Evolutionary conservation across 2,113 vertebrate species (phyloP).

Genomic region (Oceanodroma tethys): DNA sequence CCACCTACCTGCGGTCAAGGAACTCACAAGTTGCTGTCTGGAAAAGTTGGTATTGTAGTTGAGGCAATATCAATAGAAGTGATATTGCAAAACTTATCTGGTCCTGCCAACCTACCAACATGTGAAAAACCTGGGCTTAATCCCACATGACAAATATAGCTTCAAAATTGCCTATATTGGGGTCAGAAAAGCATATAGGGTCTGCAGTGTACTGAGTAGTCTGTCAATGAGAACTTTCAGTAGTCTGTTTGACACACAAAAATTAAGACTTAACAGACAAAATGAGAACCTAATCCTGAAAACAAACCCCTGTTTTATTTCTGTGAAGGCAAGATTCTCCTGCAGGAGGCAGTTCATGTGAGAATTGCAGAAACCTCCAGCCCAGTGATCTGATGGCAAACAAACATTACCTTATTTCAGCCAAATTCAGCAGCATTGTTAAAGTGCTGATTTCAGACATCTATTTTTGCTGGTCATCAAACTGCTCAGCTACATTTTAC

Average conservation of each 20-base stretch:
- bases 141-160: neutral
- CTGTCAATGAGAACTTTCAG: neutral
- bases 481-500: neutral
- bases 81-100: neutral
- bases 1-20: neutral
- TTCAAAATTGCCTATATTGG: neutral
- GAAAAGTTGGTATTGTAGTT: neutral
- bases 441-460: neutral
- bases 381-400: neutral
- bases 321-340: neutral
- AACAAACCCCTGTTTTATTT: neutral
- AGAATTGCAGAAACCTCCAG: neutral
- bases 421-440: neutral
- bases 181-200: neutral
- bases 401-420: neutral
- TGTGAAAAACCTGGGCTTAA: neutral
- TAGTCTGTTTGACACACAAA: neutral
- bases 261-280: neutral
- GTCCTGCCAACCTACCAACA: neutral
- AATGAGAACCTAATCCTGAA: neutral
- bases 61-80: neutral
- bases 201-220: neutral
- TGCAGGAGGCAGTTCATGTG: neutral
- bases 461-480: neutral
- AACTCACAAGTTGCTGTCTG: neutral